Evolutionary conservation across 2,113 vertebrate species (phyloP).

Genomic region (Zonotrichia leucophrys): DNA sequence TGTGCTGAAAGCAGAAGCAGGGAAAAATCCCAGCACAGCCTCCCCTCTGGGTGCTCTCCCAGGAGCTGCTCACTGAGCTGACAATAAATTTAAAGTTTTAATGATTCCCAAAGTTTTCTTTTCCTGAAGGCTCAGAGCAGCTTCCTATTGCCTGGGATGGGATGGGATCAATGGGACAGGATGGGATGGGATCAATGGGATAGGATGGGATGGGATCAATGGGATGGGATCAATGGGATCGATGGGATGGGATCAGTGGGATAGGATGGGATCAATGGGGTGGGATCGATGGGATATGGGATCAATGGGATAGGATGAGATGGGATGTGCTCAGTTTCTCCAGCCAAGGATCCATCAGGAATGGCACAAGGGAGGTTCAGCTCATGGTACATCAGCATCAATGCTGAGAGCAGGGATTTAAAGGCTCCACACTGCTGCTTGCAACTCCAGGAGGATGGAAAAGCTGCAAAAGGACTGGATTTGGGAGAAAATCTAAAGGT

Average conservation of each 20-base stretch:
- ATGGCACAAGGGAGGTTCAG: background rate
- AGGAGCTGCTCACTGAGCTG: background rate
- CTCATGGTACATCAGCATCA: background rate
- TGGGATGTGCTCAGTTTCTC: background rate
- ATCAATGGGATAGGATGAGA: background rate
- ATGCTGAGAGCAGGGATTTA: background rate
- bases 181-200: background rate
- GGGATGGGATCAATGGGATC: no score
- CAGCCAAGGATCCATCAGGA: background rate
- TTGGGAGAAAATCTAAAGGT: background rate
- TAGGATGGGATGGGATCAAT: no score
- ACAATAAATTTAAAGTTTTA: background rate
- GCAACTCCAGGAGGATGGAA: background rate
- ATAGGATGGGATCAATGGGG: no score
- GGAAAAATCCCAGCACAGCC: background rate
- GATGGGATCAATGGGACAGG: no score
- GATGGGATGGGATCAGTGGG: no score
- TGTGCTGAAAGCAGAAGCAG: background rate
- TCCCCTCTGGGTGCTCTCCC: background rate
- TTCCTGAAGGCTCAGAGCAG: background rate
- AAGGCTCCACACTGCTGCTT: background rate
- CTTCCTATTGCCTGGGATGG: rapidly evolving
- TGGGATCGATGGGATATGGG: background rate
- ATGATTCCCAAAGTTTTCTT: background rate
- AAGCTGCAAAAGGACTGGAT: background rate